Conservation (phyloP, 2,113 vertebrate genomes). For the Columbina picui region DNA sequence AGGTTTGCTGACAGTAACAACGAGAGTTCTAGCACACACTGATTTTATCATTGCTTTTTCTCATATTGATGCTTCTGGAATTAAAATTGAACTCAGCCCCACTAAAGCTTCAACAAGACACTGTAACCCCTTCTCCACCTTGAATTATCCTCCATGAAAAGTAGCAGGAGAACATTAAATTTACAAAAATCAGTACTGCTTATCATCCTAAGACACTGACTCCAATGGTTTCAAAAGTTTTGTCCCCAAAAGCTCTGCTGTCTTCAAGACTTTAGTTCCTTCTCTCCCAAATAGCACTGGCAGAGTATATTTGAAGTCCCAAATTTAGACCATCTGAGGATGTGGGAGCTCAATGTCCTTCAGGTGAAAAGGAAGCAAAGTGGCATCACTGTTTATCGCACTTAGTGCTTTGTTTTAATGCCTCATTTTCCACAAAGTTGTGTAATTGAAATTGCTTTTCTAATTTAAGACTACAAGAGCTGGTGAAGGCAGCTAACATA, state of each 20-base stretch:
- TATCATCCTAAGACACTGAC: neutral
- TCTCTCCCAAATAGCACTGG: neutral
- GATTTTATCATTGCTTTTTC: neutral
- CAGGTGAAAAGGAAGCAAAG: neutral
- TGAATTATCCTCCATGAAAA: neutral
- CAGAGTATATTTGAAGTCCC: neutral
- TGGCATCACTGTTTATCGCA: accelerated
- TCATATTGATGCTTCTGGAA: neutral
- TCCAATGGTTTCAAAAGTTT: neutral
- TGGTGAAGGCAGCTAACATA: neutral
- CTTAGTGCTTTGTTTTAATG: accelerated
- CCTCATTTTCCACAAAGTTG: neutral
- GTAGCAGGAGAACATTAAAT: neutral
- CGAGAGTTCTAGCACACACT: neutral
- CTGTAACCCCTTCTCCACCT: neutral
- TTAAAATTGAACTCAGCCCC: neutral
- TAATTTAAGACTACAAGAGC: accelerated
- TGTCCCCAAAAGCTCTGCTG: neutral
- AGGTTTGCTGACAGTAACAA: neutral
- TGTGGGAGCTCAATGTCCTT: neutral
- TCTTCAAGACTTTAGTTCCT: neutral
- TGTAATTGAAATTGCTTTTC: neutral
- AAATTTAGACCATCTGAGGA: neutral
- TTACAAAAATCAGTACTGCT: neutral
- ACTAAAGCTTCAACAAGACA: neutral